These are phyloP conservation scores for Serinus canaria DNA, from an alignment of 2,113 vertebrate genomes.

Conservation along the genomic window DNA sequence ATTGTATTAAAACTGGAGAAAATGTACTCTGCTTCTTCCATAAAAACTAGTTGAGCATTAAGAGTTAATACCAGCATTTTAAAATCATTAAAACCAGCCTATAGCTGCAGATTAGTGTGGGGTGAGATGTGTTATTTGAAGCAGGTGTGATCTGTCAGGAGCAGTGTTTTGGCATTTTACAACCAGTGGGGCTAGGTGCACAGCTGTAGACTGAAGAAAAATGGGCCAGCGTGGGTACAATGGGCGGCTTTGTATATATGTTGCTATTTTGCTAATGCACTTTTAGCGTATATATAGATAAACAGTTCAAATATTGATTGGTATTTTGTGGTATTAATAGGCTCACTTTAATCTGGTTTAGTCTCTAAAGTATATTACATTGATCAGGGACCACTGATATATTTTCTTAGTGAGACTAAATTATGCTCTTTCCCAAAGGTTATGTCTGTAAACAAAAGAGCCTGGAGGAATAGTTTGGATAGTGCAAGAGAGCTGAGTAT, in stretches of 20 bases:
- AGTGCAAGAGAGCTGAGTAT: conserved; percentile 2
- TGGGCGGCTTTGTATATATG: conserved; percentile 59
- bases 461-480: conserved; percentile 35
- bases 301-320: conserved; percentile 60
- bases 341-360: conserved; percentile 52
- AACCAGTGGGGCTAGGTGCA: conserved; percentile 34
- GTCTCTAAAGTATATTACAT: conserved; percentile 51
- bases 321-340: conserved; percentile 47
- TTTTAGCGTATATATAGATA: conserved; percentile 57
- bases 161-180: conserved; percentile 72
- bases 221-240: conserved; percentile 33
- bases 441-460: conserved; percentile 38
- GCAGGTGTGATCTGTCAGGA: conserved; percentile 67
- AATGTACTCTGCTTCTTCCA: conserved; percentile 73
- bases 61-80: conserved; percentile 71
- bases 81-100: conserved; percentile 69
- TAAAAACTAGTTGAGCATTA: conserved; percentile 73
- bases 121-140: conserved; percentile 65
- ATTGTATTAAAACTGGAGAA: conserved; percentile 74
- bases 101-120: conserved; percentile 57
- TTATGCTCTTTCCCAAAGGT: conserved; percentile 32
- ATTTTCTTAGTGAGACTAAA: conserved; percentile 54
- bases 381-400: conserved; percentile 47
- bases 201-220: conserved; percentile 64
- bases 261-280: conserved; percentile 59